Conservation (phyloP, 2,888 invertebrate genomes). For the Nemotelus pantherinus region DNA sequence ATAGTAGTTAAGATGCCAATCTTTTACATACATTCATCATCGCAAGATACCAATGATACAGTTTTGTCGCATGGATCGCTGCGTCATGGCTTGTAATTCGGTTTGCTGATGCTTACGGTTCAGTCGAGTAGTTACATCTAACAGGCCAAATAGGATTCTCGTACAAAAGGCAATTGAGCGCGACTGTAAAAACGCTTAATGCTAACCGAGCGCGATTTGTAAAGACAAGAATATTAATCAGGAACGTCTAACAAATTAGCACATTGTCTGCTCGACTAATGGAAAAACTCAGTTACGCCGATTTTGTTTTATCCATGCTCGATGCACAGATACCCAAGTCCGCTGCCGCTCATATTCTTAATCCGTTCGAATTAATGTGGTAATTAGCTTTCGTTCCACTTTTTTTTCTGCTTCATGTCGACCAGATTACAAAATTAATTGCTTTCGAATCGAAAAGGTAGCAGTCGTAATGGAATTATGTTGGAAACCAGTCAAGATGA, state of each 20-base stretch:
- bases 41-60: neutral
- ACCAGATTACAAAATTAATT: neutral
- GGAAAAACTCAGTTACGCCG: too few relatives aligned
- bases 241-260: neutral
- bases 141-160: neutral
- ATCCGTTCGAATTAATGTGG: neutral
- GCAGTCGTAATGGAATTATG: neutral
- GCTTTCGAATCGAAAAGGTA: neutral
- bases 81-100: neutral
- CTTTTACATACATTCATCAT: neutral
- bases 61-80: neutral
- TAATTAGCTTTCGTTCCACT: constrained; percentile 13
- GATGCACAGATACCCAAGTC: neutral
- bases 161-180: neutral
- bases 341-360: neutral
- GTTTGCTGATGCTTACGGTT: neutral
- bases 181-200: neutral
- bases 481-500: neutral
- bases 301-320: too few relatives aligned
- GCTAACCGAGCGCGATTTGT: neutral
- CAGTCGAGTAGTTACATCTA: neutral
- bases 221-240: neutral
- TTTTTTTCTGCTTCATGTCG: neutral
- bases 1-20: too few relatives aligned
- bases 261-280: neutral